A percentile compares a stretch with the other conserved stretches of the same genome.
phyloP scores from a whole-genome alignment of 2,888 invertebrate genomes.

The Agriopis marginaria region DNA sequence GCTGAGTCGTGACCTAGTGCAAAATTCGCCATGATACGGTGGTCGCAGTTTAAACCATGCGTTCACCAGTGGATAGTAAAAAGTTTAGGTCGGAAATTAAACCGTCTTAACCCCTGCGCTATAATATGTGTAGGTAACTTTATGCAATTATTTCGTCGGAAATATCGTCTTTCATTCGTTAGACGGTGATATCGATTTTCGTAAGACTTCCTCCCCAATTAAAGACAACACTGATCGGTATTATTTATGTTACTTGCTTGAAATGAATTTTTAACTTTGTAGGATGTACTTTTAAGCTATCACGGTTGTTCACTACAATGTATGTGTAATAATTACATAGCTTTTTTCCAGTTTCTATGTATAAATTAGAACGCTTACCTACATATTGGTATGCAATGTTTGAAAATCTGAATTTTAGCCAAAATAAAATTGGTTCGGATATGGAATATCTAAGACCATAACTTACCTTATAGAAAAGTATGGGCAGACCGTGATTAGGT shows the following conservation, averaged over 20 bases:
- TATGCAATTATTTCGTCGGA: conserved; percentile 21
- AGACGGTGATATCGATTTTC: conserved; percentile 21
- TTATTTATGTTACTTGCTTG: neutral
- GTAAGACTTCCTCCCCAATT: conserved; percentile 14
- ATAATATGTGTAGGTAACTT: neutral
- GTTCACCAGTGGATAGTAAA: neutral
- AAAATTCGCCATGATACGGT: too few relatives aligned
- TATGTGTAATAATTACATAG: too few relatives aligned
- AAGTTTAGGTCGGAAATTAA: neutral
- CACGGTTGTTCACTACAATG: too few relatives aligned
- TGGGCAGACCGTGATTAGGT: conserved; percentile 91
- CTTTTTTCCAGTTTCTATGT: too few relatives aligned
- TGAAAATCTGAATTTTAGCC: too few relatives aligned
- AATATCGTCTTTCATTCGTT: conserved; percentile 26
- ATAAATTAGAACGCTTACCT: too few relatives aligned
- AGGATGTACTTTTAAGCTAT: too few relatives aligned
- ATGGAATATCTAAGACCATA: too few relatives aligned
- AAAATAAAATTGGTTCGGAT: too few relatives aligned
- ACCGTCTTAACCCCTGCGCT: neutral
- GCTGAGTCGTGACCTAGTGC: too few relatives aligned
- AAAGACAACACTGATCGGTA: neutral
- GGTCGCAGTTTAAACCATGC: too few relatives aligned
- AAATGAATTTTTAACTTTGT: neutral
- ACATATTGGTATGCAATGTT: too few relatives aligned
- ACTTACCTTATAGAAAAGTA: conserved; percentile 93